These are phyloP conservation scores for Ganaspis brasiliensis DNA, from an alignment of 2,888 invertebrate species.

Conservation along the genomic window DNA sequence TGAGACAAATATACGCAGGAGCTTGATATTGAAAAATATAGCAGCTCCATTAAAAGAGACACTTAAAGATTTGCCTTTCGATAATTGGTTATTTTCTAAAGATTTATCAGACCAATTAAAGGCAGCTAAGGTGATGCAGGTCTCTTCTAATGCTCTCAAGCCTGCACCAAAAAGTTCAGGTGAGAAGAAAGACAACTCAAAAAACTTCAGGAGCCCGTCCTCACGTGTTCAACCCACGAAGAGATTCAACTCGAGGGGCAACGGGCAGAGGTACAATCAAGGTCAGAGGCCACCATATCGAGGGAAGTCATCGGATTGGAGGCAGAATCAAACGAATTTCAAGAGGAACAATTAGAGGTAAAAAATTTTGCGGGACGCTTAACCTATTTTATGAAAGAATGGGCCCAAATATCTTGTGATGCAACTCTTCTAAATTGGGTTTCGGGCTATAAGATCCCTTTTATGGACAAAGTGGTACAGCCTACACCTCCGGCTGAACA, in stretches of 20 bases:
- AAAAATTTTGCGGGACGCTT: neutral
- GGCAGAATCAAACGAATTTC: neutral
- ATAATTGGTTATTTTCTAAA: neutral
- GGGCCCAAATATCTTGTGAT: neutral
- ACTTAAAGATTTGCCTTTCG: slow-evolving; percentile 14
- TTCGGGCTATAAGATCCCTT: slow-evolving; percentile 8
- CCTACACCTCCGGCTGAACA: neutral
- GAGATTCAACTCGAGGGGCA: slow-evolving; percentile 20
- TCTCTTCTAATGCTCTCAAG: slow-evolving; percentile 12
- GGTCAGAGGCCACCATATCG: neutral
- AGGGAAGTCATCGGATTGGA: slow-evolving; percentile 3
- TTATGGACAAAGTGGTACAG: neutral
- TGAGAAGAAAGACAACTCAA: neutral
- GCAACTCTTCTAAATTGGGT: neutral
- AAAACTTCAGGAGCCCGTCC: slow-evolving; percentile 17
- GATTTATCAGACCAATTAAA: no score
- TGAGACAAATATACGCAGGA: slow-evolving; percentile 45
- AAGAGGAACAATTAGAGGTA: neutral
- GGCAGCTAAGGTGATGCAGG: slow-evolving; percentile 2
- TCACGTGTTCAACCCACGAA: neutral
- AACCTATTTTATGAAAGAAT: neutral
- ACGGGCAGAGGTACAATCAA: slow-evolving; percentile 18
- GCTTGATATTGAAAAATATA: slow-evolving; percentile 23
- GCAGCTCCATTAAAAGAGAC: slow-evolving; percentile 7
- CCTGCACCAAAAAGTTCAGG: neutral